Evolutionary conservation across 2,113 vertebrate species (phyloP).

Genomic region (Dipodomys spectabilis): DNA sequence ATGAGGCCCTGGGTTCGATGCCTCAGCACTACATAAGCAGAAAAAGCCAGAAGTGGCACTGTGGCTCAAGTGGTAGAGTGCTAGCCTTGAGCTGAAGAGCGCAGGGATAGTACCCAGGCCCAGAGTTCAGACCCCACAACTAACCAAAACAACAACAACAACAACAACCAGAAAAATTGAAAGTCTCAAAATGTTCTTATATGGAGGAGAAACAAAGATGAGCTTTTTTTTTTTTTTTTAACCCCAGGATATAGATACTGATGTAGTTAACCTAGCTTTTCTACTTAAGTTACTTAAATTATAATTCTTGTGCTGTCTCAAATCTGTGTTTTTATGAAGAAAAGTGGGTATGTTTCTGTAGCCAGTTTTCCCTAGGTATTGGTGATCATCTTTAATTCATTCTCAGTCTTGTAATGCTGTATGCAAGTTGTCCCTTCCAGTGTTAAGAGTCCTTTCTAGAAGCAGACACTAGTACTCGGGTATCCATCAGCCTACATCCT

Average conservation of each 20-base stretch:
- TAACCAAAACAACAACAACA: too few species aligned
- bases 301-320: not conserved
- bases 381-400: not conserved
- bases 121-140: too few species aligned
- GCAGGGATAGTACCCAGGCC: too few species aligned
- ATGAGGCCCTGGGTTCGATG: too few species aligned
- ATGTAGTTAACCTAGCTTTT: not conserved
- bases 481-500: not conserved
- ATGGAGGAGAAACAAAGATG: not conserved
- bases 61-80: too few species aligned
- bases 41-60: too few species aligned
- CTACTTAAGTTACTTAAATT: not conserved
- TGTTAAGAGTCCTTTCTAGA: not conserved
- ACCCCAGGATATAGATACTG: too few species aligned
- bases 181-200: not conserved
- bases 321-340: not conserved
- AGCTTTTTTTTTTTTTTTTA: too few species aligned
- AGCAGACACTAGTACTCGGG: not conserved
- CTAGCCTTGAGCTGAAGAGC: too few species aligned
- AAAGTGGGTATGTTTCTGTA: conserved; percentile 17
- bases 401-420: not conserved
- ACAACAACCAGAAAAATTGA: not conserved
- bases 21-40: too few species aligned
- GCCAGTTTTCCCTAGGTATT: not conserved
- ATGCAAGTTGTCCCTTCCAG: not conserved